A percentile compares a stretch with the other conserved stretches of the same genome.
Conservation (phyloP, 35 echinoderm and acorn worm species). For the Lytechinus pictus region DNA sequence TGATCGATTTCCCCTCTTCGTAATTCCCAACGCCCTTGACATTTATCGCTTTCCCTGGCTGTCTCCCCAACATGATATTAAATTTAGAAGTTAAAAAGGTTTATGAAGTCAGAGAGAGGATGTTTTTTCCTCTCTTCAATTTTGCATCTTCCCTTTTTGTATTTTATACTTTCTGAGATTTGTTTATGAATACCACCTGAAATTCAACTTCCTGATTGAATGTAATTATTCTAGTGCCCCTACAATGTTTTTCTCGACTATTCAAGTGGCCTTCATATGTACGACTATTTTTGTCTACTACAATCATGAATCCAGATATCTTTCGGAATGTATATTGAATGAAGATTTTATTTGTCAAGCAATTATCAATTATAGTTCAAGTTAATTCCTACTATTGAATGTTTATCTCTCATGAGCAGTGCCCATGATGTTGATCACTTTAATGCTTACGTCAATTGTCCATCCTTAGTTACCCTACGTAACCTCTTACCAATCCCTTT, state of each 20-base stretch:
- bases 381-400: too few relatives aligned
- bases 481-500: background rate
- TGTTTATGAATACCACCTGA: background rate
- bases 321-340: too few relatives aligned
- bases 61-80: background rate
- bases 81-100: background rate
- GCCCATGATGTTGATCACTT: background rate
- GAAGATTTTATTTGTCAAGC: too few relatives aligned
- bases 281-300: too few relatives aligned
- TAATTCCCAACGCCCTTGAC: constrained; percentile 15
- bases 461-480: background rate
- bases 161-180: background rate
- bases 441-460: background rate
- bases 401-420: too few relatives aligned
- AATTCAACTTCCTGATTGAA: background rate
- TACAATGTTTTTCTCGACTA: background rate
- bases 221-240: background rate
- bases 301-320: too few relatives aligned
- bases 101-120: background rate
- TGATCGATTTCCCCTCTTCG: background rate
- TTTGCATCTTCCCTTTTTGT: background rate
- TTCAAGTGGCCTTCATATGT: too few relatives aligned
- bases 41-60: background rate
- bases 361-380: too few relatives aligned
- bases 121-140: background rate